Conservation (phyloP, 2,113 vertebrate genomes). For the Antechinus stuartii region DNA sequence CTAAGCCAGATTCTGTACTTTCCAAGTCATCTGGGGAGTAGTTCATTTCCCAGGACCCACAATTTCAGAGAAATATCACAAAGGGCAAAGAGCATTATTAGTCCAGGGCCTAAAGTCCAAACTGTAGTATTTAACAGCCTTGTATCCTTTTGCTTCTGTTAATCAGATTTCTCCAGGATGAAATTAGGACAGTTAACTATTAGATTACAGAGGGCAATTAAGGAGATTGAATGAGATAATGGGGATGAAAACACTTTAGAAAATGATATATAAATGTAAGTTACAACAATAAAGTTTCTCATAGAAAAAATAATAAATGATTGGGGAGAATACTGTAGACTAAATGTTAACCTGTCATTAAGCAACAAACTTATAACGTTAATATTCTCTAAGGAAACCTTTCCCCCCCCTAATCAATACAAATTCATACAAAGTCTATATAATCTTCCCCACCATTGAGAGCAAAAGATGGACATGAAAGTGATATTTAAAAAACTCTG, state of each 20-base stretch:
- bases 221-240: neutral
- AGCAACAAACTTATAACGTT: neutral
- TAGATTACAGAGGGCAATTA: neutral
- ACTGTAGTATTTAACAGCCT: neutral
- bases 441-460: constrained; percentile 61
- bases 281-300: neutral
- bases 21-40: neutral
- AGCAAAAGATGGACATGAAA: constrained; percentile 80
- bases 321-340: accelerated
- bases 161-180: neutral
- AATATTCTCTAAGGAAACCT: neutral
- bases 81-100: neutral
- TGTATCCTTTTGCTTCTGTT: neutral
- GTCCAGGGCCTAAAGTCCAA: neutral
- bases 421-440: neutral
- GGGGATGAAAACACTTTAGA: neutral
- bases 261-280: neutral
- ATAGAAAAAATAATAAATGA: neutral
- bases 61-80: neutral
- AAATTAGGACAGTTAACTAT: neutral
- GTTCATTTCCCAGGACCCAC: neutral
- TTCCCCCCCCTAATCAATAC: neutral
- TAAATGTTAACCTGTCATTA: neutral
- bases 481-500: constrained; percentile 86
- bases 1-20: neutral